These are phyloP conservation scores for Philypnodon macrostomus DNA, from an alignment of 2,797 vertebrate genomes.

Conservation along the genomic window DNA sequence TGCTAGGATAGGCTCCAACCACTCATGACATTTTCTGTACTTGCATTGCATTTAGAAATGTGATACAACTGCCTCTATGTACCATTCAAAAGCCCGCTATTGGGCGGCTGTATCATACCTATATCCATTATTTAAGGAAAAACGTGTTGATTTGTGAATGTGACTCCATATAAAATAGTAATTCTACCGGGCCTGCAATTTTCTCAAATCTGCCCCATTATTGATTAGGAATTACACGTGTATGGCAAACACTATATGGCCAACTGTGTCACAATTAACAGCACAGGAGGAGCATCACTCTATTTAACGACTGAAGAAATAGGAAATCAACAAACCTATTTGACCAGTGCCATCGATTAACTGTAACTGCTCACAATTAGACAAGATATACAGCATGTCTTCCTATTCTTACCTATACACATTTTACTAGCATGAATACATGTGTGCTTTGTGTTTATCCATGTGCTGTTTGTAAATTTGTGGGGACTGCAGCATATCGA, in stretches of 20 bases:
- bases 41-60: too few species aligned
- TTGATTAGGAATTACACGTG: too few species aligned
- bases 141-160: too few species aligned
- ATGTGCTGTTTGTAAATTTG: not conserved
- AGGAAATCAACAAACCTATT: conserved; percentile 54
- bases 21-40: too few species aligned
- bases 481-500: not conserved
- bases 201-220: too few species aligned
- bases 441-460: not conserved
- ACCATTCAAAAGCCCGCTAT: too few species aligned
- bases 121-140: too few species aligned
- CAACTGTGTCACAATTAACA: conserved; percentile 50
- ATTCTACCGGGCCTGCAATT: too few species aligned
- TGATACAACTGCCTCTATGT: too few species aligned
- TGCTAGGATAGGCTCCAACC: too few species aligned
- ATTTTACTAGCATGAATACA: conserved; percentile 1
- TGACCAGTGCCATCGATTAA: conserved; percentile 48
- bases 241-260: not conserved
- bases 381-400: conserved; percentile 32
- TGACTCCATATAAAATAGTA: too few species aligned
- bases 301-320: conserved; percentile 55
- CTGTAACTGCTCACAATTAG: conserved; percentile 49
- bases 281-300: conserved; percentile 29
- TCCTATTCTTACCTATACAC: conserved; percentile 5
- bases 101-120: too few species aligned